These are phyloP conservation scores for Darevskia mixta DNA, from an alignment of 2,797 vertebrate genomes.

Conservation along the genomic window DNA sequence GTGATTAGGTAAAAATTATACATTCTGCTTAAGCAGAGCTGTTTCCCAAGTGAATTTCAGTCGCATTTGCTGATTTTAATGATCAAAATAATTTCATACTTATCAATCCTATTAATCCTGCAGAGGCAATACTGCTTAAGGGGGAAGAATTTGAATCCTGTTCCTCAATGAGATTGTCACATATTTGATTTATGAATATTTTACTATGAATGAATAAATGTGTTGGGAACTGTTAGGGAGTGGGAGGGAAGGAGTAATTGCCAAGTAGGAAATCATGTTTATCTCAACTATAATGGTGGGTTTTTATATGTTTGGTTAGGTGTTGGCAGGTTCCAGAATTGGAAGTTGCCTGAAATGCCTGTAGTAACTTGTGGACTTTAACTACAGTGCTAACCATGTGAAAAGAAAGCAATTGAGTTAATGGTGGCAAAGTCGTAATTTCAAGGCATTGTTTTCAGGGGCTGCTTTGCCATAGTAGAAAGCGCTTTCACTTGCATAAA, in stretches of 20 bases:
- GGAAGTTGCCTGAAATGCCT: background rate
- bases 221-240: background rate
- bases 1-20: conserved; percentile 39
- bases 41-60: conserved; percentile 35
- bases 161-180: background rate
- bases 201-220: background rate
- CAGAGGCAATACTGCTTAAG: conserved; percentile 7
- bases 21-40: conserved; percentile 18
- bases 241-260: background rate
- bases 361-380: background rate
- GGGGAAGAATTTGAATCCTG: background rate
- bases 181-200: background rate
- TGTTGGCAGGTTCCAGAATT: background rate
- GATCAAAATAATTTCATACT: conserved; percentile 44
- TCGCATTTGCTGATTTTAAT: conserved; percentile 40
- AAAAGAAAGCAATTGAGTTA: background rate
- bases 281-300: background rate
- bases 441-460: background rate
- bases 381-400: background rate
- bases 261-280: background rate
- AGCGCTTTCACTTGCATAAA: background rate
- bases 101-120: conserved; percentile 28
- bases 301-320: background rate
- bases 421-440: background rate
- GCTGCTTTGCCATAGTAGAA: background rate